Evolutionary conservation across 2,888 invertebrate genomes (phyloP).

Genomic region (Tyria jacobaeae): DNA sequence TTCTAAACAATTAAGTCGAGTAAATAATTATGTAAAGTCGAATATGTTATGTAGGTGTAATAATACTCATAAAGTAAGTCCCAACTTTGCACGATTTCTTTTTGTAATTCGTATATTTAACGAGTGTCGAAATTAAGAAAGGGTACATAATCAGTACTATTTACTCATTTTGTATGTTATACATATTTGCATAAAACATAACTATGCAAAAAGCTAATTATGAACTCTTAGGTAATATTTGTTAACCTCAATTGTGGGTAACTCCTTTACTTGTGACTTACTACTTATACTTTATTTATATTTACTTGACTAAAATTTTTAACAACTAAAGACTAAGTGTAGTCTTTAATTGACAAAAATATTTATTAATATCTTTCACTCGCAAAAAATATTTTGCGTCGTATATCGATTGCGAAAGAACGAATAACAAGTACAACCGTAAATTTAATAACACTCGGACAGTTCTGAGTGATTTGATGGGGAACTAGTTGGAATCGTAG

Average conservation of each 20-base stretch:
- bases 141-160: background rate
- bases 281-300: background rate
- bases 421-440: too few species aligned
- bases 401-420: too few species aligned
- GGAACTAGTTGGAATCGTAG: too few species aligned
- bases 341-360: too few species aligned
- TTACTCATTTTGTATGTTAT: background rate
- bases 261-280: background rate
- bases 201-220: background rate
- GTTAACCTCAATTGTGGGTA: conserved; percentile 4
- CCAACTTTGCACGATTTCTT: background rate
- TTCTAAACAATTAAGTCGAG: conserved; percentile 77
- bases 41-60: too few species aligned
- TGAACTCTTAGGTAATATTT: conserved; percentile 9
- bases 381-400: too few species aligned
- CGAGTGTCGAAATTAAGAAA: background rate
- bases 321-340: too few species aligned
- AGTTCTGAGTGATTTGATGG: too few species aligned
- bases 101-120: background rate
- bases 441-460: too few species aligned
- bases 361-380: too few species aligned
- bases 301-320: background rate
- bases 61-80: background rate
- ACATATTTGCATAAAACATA: background rate
- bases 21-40: conserved; percentile 69